Evolutionary conservation across 1,140 invertebrate genomes (phyloP).

Genomic region (Anastatus disparis): DNA sequence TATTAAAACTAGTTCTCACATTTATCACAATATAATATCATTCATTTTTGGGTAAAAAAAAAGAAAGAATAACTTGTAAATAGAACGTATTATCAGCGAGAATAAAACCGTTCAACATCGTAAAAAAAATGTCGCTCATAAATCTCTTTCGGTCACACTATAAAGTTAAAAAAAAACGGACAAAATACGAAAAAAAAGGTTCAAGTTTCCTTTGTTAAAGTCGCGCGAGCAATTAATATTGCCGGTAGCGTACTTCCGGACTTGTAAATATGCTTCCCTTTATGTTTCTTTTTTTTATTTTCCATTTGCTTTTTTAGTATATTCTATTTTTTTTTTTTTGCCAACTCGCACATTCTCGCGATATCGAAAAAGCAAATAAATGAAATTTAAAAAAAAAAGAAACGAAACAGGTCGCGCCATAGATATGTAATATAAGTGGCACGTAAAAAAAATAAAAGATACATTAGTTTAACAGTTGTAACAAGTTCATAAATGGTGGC

Average conservation of each 20-base stretch:
- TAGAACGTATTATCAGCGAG: conserved; percentile 19
- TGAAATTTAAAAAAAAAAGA: background rate
- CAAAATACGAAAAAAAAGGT: conserved; percentile 16
- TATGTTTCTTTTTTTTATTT: background rate
- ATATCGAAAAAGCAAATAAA: background rate
- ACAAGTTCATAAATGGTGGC: conserved; percentile 57
- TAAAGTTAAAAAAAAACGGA: conserved; percentile 12
- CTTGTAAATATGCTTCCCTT: conserved; percentile 7
- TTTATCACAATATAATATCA: conserved; percentile 3
- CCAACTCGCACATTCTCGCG: background rate
- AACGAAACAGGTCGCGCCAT: background rate
- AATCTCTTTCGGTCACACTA: conserved; percentile 10
- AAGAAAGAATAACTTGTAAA: conserved; percentile 25
- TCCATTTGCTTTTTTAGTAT: background rate
- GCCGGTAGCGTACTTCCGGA: conserved; percentile 29
- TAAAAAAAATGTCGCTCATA: conserved; percentile 29
- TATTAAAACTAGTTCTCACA: background rate
- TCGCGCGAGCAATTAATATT: conserved; percentile 34
- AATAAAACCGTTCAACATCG: conserved; percentile 19
- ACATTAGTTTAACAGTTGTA: conserved; percentile 50
- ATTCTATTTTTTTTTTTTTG: background rate
- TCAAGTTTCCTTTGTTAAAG: conserved; percentile 29
- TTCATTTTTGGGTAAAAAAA: conserved; percentile 10
- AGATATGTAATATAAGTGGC: background rate
- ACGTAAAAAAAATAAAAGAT: conserved; percentile 28